Percentiles rank a stretch among this genome's conserved stretches.
These are phyloP conservation scores for Myanophis thanlyinensis DNA, from an alignment of 2,113 vertebrate genomes.

Conservation along the genomic window DNA sequence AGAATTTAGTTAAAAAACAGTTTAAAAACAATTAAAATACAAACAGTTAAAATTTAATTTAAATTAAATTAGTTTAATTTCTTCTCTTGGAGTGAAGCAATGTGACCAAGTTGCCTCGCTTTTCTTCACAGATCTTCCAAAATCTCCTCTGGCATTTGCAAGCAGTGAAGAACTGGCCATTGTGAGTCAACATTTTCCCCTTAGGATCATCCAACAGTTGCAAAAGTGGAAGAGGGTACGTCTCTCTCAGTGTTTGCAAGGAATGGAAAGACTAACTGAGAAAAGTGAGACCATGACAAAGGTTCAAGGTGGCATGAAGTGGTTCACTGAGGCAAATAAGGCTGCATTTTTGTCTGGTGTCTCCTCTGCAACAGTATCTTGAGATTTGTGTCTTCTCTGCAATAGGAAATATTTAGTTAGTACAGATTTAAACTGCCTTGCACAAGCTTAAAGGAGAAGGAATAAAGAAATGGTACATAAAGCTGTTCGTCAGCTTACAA, in stretches of 20 bases:
- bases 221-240: not conserved
- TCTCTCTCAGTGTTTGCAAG: not conserved
- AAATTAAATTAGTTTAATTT: too few species aligned
- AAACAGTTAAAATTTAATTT: too few species aligned
- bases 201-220: not conserved
- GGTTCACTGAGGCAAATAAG: not conserved
- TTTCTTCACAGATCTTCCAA: not conserved
- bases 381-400: not conserved
- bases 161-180: not conserved
- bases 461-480: not conserved
- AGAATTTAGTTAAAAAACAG: too few species aligned
- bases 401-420: not conserved
- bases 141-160: not conserved
- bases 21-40: too few species aligned
- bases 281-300: not conserved
- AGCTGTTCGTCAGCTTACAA: not conserved
- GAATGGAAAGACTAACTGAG: not conserved
- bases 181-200: not conserved
- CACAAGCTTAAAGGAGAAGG: not conserved
- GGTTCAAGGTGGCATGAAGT: not conserved
- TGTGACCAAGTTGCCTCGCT: not conserved
- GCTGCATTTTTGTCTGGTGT: not conserved
- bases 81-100: not conserved
- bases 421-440: not conserved
- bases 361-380: not conserved